Percentiles rank a stretch among this genome's conserved stretches.
phyloP scores from a whole-genome alignment of 2,888 invertebrate genomes.

The Geophilus truncorum region DNA sequence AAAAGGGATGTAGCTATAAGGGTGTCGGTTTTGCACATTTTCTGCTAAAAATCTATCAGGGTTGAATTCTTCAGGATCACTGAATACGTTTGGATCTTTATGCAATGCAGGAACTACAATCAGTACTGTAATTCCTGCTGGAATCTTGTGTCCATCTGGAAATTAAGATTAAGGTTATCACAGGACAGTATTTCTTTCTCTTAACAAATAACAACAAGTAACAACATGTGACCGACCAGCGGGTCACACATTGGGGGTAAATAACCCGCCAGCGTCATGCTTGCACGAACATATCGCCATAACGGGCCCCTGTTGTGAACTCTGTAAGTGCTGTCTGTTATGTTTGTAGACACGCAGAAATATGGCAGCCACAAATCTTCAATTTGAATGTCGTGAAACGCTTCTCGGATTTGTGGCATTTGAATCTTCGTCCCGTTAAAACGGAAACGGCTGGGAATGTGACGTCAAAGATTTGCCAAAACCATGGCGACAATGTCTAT shows the following conservation, averaged over 20 bases:
- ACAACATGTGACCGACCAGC: slow-evolving; percentile 93
- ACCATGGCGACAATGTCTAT: slow-evolving; percentile 98
- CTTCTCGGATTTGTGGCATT: no score
- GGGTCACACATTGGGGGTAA: slow-evolving; percentile 99
- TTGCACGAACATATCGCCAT: slow-evolving; percentile 98
- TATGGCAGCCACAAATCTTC: slow-evolving; percentile 99
- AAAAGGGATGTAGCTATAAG: slow-evolving; percentile 50
- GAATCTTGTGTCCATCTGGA: slow-evolving; percentile 56
- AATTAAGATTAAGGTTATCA: no score
- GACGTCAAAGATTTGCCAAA: slow-evolving; percentile 88
- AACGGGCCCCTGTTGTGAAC: slow-evolving; percentile 92
- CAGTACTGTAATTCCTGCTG: slow-evolving; percentile 62
- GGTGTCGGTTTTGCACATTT: slow-evolving; percentile 65
- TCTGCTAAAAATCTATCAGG: slow-evolving; percentile 72
- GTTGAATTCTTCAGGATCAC: slow-evolving; percentile 65
- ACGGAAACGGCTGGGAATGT: slow-evolving; percentile 98
- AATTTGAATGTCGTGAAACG: slow-evolving; percentile 88
- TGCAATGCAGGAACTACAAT: slow-evolving; percentile 62
- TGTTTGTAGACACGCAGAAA: slow-evolving; percentile 97
- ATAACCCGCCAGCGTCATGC: slow-evolving; percentile 99
- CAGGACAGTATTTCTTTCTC: no score
- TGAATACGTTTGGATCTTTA: slow-evolving; percentile 59
- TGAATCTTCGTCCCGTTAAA: slow-evolving; percentile 86
- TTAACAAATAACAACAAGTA: no score
- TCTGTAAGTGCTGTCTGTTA: slow-evolving; percentile 89